phyloP scores from a whole-genome alignment of 2,113 vertebrate genomes.

The Saccopteryx leptura region DNA sequence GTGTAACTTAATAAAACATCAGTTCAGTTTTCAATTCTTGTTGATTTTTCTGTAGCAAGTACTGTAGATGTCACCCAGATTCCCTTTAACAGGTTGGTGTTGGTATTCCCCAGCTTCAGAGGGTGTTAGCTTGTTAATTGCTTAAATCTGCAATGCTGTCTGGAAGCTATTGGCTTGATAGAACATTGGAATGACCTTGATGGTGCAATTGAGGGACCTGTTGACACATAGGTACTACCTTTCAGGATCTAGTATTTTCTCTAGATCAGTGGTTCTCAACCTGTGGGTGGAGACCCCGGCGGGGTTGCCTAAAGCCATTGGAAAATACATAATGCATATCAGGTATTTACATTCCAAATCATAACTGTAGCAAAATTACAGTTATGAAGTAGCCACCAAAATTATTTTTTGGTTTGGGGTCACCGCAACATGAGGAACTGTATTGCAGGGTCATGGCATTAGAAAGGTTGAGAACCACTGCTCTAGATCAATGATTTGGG shows the following conservation, averaged over 20 bases:
- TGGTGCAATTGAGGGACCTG: neutral
- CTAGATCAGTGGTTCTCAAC: neutral
- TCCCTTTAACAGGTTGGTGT: neutral
- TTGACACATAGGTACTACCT: neutral
- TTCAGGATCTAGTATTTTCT: neutral
- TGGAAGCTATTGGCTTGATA: neutral
- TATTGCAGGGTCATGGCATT: no score
- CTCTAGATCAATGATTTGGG: neutral
- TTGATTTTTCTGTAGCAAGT: neutral
- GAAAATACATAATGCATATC: no score
- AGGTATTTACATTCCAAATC: no score
- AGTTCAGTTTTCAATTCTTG: slow-evolving; percentile 32
- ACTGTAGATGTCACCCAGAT: neutral
- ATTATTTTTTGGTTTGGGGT: no score
- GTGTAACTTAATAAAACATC: no score
- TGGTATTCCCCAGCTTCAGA: neutral
- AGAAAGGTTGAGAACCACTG: neutral
- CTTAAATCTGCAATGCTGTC: neutral
- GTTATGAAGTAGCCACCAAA: no score
- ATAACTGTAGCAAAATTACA: no score
- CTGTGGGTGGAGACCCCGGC: no score
- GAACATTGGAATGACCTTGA: neutral
- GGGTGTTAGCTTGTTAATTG: neutral
- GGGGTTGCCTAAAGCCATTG: no score
- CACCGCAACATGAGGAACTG: no score